phyloP scores from a whole-genome alignment of 1,140 invertebrate genomes.

The Teleogryllus occipitalis region DNA sequence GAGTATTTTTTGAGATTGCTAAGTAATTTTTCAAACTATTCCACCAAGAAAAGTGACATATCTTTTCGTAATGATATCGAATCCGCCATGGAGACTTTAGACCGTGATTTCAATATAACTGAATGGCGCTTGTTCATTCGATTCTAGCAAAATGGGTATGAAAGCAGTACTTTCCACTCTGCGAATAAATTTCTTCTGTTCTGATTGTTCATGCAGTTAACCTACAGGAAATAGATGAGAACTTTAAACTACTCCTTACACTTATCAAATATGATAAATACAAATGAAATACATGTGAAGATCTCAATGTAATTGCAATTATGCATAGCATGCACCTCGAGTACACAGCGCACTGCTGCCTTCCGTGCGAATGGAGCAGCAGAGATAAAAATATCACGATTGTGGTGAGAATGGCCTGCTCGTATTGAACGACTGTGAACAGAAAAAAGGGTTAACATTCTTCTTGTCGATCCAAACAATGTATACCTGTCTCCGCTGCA shows the following conservation, averaged over 20 bases:
- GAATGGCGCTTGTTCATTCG: slow-evolving; percentile 13
- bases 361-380: slow-evolving; percentile 3
- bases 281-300: slow-evolving; percentile 10
- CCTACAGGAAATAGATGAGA: not conserved
- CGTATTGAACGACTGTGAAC: not conserved
- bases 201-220: slow-evolving; percentile 15
- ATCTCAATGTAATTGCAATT: slow-evolving; percentile 12
- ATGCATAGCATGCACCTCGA: not conserved
- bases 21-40: slow-evolving; percentile 9
- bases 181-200: slow-evolving; percentile 18
- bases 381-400: not conserved
- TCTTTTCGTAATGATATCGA: slow-evolving; percentile 16
- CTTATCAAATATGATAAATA: slow-evolving; percentile 14
- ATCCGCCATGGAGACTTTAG: slow-evolving; percentile 10
- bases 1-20: not conserved
- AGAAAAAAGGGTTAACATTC: not conserved
- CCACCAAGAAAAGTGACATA: slow-evolving; percentile 16
- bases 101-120: slow-evolving; percentile 8
- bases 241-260: slow-evolving; percentile 10
- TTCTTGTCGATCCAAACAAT: not conserved
- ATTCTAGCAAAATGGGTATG: slow-evolving; percentile 15
- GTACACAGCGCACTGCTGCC: not conserved
- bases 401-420: not conserved
- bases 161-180: slow-evolving; percentile 11
- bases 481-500: not conserved